A percentile compares a stretch with the other conserved stretches of the same genome.
phyloP scores from a whole-genome alignment of 2,888 invertebrate genomes.

The Ptychoptera contaminata region DNA sequence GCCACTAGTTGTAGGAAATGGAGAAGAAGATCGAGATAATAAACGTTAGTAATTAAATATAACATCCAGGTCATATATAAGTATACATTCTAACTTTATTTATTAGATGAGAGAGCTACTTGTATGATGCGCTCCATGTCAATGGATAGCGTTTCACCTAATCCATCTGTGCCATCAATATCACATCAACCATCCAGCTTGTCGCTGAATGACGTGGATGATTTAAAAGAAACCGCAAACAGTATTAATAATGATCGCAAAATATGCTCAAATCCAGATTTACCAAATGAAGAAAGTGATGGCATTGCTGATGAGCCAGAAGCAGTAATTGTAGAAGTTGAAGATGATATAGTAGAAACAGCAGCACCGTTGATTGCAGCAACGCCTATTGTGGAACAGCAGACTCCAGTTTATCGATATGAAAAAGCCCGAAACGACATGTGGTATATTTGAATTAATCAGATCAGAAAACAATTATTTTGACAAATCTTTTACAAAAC shows the following conservation, averaged over 20 bases:
- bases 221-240: conserved; percentile 38
- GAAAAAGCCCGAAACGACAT: conserved; percentile 42
- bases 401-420: conserved; percentile 58
- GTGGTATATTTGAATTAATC: conserved; percentile 27
- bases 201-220: conserved; percentile 56
- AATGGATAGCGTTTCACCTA: conserved; percentile 53
- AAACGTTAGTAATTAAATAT: conserved; percentile 1
- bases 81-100: conserved; percentile 17
- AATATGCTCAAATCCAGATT: conserved; percentile 18
- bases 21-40: conserved; percentile 18
- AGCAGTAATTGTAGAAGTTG: conserved; percentile 65
- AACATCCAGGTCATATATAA: no score
- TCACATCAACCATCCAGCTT: conserved; percentile 57
- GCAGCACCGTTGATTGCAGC: conserved; percentile 54
- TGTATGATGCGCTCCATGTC: conserved; percentile 57
- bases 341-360: conserved; percentile 64
- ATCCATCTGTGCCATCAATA: conserved; percentile 30
- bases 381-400: conserved; percentile 43
- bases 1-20: conserved; percentile 27
- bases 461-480: no score
- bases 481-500: not conserved
- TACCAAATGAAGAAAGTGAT: conserved; percentile 22
- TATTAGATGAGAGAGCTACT: conserved; percentile 25
- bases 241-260: conserved; percentile 12
- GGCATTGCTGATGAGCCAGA: conserved; percentile 38